Conservation (phyloP, 2,113 vertebrate genomes). For the Clupea harengus region DNA sequence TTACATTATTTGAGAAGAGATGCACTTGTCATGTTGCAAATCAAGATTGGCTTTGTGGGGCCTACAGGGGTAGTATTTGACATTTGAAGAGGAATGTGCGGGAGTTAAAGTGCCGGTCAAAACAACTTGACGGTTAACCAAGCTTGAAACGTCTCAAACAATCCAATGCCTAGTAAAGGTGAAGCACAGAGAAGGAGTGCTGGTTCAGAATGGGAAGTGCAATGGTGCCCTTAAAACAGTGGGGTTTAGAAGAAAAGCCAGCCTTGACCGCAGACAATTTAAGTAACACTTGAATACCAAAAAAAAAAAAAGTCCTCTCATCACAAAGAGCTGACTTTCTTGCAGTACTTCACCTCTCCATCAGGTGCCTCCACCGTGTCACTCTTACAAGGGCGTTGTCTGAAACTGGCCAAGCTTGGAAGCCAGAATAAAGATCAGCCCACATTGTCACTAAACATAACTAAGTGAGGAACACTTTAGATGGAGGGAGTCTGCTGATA, state of each 20-base stretch:
- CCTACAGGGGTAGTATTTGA: background rate
- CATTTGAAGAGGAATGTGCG: background rate
- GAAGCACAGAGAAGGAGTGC: background rate
- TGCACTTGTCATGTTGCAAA: background rate
- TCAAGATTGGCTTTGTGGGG: background rate
- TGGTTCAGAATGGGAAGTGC: background rate
- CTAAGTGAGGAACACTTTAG: background rate
- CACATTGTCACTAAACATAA: background rate
- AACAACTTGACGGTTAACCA: background rate
- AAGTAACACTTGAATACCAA: background rate
- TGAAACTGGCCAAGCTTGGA: background rate
- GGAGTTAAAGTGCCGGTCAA: background rate
- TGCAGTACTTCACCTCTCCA: constrained; percentile 41
- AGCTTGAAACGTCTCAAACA: background rate
- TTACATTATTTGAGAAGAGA: background rate
- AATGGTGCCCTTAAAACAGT: background rate
- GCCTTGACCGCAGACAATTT: background rate
- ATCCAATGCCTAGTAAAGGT: background rate
- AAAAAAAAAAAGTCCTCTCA: background rate
- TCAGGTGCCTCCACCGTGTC: constrained; percentile 53
- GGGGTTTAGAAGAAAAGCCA: background rate
- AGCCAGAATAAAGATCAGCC: background rate
- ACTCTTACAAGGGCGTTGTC: background rate
- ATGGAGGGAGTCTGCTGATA: background rate
- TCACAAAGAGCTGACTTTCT: background rate